A percentile compares a stretch with the other conserved stretches of the same genome.
phyloP scores from a whole-genome alignment of 2,888 invertebrate genomes.

The Buathra laborator region DNA sequence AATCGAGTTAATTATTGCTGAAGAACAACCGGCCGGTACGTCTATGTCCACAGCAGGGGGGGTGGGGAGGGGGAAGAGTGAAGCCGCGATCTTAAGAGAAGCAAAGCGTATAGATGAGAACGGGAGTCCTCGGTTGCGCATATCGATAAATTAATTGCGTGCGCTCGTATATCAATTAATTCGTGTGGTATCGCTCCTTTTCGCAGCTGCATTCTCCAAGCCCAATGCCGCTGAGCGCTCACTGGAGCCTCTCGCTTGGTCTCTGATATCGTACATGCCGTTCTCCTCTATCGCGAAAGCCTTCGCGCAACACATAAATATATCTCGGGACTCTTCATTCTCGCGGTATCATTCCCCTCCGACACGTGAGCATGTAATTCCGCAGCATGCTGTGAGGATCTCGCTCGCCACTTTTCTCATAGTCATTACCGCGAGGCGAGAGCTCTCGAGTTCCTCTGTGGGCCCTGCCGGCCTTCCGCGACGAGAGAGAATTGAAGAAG shows the following conservation, averaged over 20 bases:
- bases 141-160: slow-evolving; percentile 78
- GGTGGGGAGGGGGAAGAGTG: too few relatives aligned
- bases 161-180: slow-evolving; percentile 76
- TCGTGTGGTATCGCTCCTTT: slow-evolving; percentile 45
- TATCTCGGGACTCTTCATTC: slow-evolving; percentile 40
- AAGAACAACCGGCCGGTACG: slow-evolving; percentile 21
- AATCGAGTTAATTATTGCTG: slow-evolving; percentile 65
- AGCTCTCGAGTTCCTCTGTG: slow-evolving; percentile 43
- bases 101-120: slow-evolving; percentile 27
- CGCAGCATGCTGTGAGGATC: slow-evolving; percentile 46
- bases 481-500: slow-evolving; percentile 56
- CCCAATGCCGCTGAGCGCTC: not conserved
- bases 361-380: slow-evolving; percentile 63
- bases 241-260: slow-evolving; percentile 24
- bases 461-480: slow-evolving; percentile 41
- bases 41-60: not conserved
- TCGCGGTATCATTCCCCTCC: slow-evolving; percentile 51
- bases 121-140: slow-evolving; percentile 72
- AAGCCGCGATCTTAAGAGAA: too few relatives aligned
- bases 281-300: slow-evolving; percentile 8
- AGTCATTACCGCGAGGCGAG: slow-evolving; percentile 62
- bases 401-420: slow-evolving; percentile 64
- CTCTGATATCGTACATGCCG: slow-evolving; percentile 4
- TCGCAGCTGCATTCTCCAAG: slow-evolving; percentile 18
- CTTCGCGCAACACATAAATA: not conserved